Conservation (phyloP, 2,888 invertebrate species). For the Prenolepis imparis region DNA sequence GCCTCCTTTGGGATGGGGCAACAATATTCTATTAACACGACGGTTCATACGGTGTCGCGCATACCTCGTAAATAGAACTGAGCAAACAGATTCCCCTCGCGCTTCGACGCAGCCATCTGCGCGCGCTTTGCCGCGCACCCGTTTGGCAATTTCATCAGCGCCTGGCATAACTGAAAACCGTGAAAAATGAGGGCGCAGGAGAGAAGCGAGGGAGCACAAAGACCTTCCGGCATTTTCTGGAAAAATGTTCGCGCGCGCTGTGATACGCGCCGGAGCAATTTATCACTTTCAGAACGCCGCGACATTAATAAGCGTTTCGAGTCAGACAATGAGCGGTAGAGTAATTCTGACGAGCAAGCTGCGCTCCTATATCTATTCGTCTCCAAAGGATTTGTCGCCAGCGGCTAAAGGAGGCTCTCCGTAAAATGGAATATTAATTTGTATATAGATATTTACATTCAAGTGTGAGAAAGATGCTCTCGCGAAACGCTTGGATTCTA, state of each 20-base stretch:
- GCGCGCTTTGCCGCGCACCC: constrained; percentile 44
- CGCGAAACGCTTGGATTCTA: not conserved
- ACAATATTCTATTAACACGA: constrained; percentile 79
- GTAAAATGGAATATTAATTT: constrained; percentile 52
- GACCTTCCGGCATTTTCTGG: constrained; percentile 57
- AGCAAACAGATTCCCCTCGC: constrained; percentile 72
- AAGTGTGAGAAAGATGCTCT: not conserved
- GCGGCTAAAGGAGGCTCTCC: constrained; percentile 35
- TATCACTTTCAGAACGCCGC: constrained; percentile 56
- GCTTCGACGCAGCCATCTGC: constrained; percentile 34
- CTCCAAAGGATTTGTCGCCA: constrained; percentile 55
- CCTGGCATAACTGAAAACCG: constrained; percentile 46
- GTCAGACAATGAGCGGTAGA: constrained; percentile 55
- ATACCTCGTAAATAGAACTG: constrained; percentile 72
- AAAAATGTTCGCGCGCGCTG: constrained; percentile 54
- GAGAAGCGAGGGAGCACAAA: constrained; percentile 34
- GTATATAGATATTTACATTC: constrained; percentile 28
- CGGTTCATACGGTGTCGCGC: constrained; percentile 73
- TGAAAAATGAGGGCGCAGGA: constrained; percentile 34
- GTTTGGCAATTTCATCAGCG: constrained; percentile 72
- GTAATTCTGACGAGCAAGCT: constrained; percentile 52
- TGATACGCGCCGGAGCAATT: constrained; percentile 53
- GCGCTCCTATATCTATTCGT: constrained; percentile 53
- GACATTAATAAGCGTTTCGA: constrained; percentile 58
- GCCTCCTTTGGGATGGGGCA: constrained; percentile 68